These are phyloP conservation scores for Pterois miles DNA, from an alignment of 2,797 vertebrate genomes.

Conservation along the genomic window DNA sequence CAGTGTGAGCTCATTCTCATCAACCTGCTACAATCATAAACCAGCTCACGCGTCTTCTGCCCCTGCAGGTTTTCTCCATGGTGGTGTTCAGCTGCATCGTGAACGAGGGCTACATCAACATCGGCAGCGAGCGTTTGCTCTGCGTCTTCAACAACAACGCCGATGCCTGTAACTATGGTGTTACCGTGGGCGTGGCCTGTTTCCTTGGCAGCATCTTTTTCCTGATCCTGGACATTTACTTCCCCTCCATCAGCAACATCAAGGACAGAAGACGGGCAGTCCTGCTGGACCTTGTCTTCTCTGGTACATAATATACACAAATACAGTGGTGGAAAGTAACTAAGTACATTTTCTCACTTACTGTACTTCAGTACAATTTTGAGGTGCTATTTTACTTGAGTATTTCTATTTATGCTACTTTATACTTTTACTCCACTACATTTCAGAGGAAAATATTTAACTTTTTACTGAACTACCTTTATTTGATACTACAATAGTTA, in stretches of 20 bases:
- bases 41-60: neutral
- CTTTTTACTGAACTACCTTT: neutral
- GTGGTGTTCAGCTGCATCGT: conserved; percentile 96
- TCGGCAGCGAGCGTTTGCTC: conserved; percentile 85
- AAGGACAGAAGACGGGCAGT: conserved; percentile 91
- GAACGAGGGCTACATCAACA: conserved; percentile 96
- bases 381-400: neutral
- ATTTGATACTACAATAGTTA: neutral
- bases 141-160: conserved; percentile 94
- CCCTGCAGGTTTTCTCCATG: conserved; percentile 85
- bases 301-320: conserved; percentile 81
- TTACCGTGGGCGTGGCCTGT: conserved; percentile 90
- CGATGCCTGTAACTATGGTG: conserved; percentile 92
- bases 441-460: neutral
- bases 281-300: conserved; percentile 91
- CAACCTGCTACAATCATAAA: conserved; percentile 45
- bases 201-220: conserved; percentile 93
- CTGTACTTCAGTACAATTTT: neutral
- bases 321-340: neutral
- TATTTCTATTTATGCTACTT: neutral
- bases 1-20: conserved; percentile 55
- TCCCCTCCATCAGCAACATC: conserved; percentile 95
- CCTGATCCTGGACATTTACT: conserved; percentile 90
- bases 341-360: neutral
- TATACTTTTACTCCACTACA: neutral